These are phyloP conservation scores for Poecilia wingei DNA, from an alignment of 2,797 vertebrate species.

Conservation along the genomic window DNA sequence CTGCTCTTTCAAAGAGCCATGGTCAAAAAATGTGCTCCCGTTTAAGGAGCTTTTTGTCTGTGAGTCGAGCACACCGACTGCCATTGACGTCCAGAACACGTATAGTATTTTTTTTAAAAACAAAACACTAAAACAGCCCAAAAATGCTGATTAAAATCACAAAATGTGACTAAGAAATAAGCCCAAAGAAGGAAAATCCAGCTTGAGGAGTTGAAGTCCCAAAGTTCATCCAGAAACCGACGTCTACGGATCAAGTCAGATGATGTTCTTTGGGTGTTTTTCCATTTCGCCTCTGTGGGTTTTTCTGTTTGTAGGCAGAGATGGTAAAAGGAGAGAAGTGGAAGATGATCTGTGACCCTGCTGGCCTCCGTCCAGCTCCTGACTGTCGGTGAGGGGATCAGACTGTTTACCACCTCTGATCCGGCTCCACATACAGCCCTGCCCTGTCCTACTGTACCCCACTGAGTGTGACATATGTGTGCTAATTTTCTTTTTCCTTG, in stretches of 20 bases:
- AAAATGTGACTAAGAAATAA: neutral
- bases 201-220: conserved; percentile 1
- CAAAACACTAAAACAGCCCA: neutral
- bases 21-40: conserved; percentile 74
- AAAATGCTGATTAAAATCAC: conserved; percentile 5
- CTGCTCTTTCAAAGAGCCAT: conserved; percentile 76
- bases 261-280: conserved; percentile 22
- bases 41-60: conserved; percentile 78
- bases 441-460: neutral
- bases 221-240: conserved; percentile 12
- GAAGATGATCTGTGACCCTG: conserved; percentile 54
- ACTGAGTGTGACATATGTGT: neutral
- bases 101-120: neutral
- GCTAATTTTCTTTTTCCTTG: neutral
- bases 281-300: conserved; percentile 25
- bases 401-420: conserved; percentile 56
- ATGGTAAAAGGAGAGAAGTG: conserved; percentile 14
- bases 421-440: conserved; percentile 22
- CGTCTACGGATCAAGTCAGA: neutral
- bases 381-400: conserved; percentile 38
- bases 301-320: conserved; percentile 30
- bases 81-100: conserved; percentile 51
- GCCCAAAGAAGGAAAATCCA: conserved; percentile 13
- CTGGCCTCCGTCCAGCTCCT: conserved; percentile 63
- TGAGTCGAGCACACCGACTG: conserved; percentile 69